phyloP scores from a whole-genome alignment of 2,113 vertebrate genomes.

The Crotalus viridis region DNA sequence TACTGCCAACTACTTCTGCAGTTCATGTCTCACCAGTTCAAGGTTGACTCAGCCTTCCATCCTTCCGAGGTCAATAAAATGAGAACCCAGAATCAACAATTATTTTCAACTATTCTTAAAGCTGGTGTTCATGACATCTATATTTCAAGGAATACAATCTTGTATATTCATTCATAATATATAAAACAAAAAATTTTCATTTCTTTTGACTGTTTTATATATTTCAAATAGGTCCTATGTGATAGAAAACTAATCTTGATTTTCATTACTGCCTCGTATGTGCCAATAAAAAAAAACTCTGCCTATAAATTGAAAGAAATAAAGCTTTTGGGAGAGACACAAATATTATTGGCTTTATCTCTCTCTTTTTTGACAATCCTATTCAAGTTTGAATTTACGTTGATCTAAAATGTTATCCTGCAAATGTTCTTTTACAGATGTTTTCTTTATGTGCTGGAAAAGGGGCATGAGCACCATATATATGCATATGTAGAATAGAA shows the following conservation, averaged over 20 bases:
- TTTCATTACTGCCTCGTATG: too few species aligned
- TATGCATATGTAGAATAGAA: too few species aligned
- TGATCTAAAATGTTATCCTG: not conserved
- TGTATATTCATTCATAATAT: slow-evolving; percentile 3
- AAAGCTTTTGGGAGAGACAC: too few species aligned
- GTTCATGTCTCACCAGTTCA: too few species aligned
- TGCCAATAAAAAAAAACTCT: too few species aligned
- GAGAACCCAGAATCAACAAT: not conserved
- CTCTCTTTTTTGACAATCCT: not conserved
- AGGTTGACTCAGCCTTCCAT: too few species aligned
- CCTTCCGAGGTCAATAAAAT: too few species aligned
- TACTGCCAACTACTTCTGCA: too few species aligned
- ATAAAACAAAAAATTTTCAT: not conserved
- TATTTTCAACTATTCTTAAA: not conserved
- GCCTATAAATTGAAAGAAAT: too few species aligned
- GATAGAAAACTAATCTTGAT: too few species aligned
- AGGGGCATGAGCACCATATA: too few species aligned
- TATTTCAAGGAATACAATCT: slow-evolving; percentile 7
- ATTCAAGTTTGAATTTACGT: not conserved
- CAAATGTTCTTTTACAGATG: not conserved
- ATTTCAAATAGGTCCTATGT: too few species aligned
- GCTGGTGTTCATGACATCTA: not conserved
- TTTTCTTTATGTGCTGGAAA: not conserved
- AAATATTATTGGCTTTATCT: not conserved
- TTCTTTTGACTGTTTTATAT: not conserved